phyloP scores from a whole-genome alignment of 1,140 invertebrate genomes.

The Battus philenor region DNA sequence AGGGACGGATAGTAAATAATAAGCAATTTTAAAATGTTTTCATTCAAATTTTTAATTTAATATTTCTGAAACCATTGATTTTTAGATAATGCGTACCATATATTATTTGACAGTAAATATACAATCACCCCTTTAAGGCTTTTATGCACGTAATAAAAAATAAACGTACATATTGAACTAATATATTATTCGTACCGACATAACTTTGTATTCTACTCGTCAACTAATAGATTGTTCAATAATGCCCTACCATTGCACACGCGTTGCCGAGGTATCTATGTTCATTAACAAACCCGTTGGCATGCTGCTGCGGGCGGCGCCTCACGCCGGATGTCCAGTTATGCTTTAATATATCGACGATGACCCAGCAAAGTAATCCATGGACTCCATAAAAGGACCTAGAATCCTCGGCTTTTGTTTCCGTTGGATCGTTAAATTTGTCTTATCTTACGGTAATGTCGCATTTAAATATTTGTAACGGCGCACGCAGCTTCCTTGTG shows the following conservation, averaged over 20 bases:
- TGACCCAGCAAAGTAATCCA: slow-evolving; percentile 17
- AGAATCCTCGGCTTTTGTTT: slow-evolving; percentile 12
- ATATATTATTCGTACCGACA: no score
- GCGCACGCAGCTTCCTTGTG: slow-evolving; percentile 26
- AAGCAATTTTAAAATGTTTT: no score
- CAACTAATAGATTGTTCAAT: background rate
- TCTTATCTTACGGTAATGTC: slow-evolving; percentile 25
- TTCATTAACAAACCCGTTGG: slow-evolving; percentile 8
- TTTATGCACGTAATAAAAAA: no score
- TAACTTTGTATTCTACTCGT: no score
- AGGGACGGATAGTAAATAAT: no score
- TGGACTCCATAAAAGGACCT: background rate
- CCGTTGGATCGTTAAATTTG: slow-evolving; percentile 26
- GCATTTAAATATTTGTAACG: slow-evolving; percentile 36
- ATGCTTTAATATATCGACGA: slow-evolving; percentile 6
- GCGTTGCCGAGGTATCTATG: slow-evolving; percentile 5
- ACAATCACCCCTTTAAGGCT: no score
- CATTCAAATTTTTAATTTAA: no score
- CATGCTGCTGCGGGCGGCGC: background rate
- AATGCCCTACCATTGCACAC: slow-evolving; percentile 1
- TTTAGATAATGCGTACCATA: no score
- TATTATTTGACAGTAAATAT: no score
- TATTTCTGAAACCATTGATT: no score
- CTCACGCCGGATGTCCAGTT: slow-evolving; percentile 11
- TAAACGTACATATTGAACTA: no score